Evolutionary conservation across 1,140 invertebrate genomes (phyloP), one percentile per base, ranked within the genome.

Genomic region (Nylanderia fulva): DNA sequence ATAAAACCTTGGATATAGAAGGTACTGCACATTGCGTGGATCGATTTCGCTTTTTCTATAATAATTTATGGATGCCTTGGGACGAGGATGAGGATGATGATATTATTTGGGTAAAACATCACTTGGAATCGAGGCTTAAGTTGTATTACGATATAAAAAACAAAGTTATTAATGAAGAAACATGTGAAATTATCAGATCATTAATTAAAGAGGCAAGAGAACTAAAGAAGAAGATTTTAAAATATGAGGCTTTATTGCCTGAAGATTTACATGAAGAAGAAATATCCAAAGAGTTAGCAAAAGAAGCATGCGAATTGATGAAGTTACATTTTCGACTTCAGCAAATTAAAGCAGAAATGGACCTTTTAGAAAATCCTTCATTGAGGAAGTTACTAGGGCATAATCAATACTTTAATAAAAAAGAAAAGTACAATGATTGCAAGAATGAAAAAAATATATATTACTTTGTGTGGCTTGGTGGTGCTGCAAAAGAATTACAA

Each of bases 51-150:
- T 96, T 96, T 71, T 96, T 96, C 90, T 96, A 95, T 85, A 94
- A 95, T 66, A 93, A 96, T 86, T 88, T 96, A 6, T 96, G 96
- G 94, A 96, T 96, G 95, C 96, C 96, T 3, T 96, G 96, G 96
- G 96, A 96, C 85, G 90, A 94, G 60, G 96, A 96, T 69, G 95
- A 95, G 33, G 96, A 96, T 86, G 95, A 96, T 11, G 93, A 94
- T 72, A 82, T 88, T 0, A 95, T 96, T 90, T 96, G 96, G 96
- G 93, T 95, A 29, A 88, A 91, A 21, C 91, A 93, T 52, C 95
- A 96, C 92, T 92, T 96, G 75, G 94, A 96, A 85, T 91, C 94
- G 4, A 95, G 96, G 60, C 94, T 96, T 18, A 93, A 95, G 80
- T 91, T 96, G 21, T 96, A 95, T 66, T 96, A 95, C 79, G 96